Percentiles rank a stretch among this genome's conserved stretches.
phyloP scores from a whole-genome alignment of 2,888 invertebrate species.

The Saturnia pavonia region DNA sequence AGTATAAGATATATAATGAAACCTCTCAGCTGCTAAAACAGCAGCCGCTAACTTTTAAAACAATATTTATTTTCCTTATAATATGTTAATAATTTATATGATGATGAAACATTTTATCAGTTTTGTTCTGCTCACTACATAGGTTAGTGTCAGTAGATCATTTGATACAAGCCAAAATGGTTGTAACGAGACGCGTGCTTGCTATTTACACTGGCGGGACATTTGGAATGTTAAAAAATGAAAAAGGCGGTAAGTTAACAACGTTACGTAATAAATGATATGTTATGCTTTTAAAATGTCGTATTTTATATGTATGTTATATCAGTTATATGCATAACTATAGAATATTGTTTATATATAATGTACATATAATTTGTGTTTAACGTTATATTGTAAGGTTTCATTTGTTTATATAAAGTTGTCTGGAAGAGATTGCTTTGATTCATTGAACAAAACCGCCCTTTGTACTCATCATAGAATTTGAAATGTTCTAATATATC shows the following conservation, averaged over 20 bases:
- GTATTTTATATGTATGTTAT: too few relatives aligned
- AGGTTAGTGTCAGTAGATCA: neutral
- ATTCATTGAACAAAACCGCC: too few relatives aligned
- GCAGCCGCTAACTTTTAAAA: neutral
- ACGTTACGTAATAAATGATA: neutral
- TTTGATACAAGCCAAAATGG: constrained; percentile 44
- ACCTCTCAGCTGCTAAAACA: neutral
- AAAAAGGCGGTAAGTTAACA: constrained; percentile 85
- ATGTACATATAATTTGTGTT: too few relatives aligned
- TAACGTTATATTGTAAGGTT: too few relatives aligned
- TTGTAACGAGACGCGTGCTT: constrained; percentile 49
- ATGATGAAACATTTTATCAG: constrained; percentile 14
- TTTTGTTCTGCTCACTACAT: neutral
- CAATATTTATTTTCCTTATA: neutral
- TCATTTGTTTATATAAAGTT: too few relatives aligned
- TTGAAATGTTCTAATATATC: too few relatives aligned
- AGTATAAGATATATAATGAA: too few relatives aligned
- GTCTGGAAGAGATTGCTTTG: too few relatives aligned
- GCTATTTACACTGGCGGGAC: constrained; percentile 96
- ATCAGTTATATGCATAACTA: too few relatives aligned
- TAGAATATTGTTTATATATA: too few relatives aligned
- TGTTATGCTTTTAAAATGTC: neutral
- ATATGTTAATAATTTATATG: neutral
- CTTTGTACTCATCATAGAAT: too few relatives aligned
- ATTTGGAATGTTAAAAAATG: constrained; percentile 95